A percentile compares a stretch with the other conserved stretches of the same genome.
Evolutionary conservation across 2,888 invertebrate species (phyloP).

Genomic region (Drosophila tripunctata): DNA sequence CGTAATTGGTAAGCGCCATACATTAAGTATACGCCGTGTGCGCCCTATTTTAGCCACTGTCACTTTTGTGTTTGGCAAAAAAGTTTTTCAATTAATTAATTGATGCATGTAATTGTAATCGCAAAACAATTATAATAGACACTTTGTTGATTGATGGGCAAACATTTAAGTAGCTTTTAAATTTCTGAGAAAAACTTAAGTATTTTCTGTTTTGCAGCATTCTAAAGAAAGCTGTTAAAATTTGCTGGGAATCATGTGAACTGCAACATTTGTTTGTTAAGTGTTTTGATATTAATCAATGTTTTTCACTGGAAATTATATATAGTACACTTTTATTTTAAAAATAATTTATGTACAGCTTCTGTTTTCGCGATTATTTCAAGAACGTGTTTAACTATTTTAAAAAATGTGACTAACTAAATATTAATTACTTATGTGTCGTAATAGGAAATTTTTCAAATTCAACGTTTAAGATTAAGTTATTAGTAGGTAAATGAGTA

Average conservation of each 20-base stretch:
- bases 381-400: background rate
- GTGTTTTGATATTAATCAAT: background rate
- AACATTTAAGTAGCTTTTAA: no score
- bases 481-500: no score
- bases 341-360: background rate
- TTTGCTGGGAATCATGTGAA: conserved; percentile 4
- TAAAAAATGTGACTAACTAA: background rate
- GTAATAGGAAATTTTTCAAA: background rate
- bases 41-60: background rate
- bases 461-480: background rate
- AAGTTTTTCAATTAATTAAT: conserved; percentile 50
- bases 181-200: no score
- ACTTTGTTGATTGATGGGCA: no score
- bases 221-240: no score
- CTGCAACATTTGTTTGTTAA: conserved; percentile 11
- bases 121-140: background rate
- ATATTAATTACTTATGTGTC: background rate
- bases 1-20: conserved; percentile 68
- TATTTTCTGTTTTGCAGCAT: no score
- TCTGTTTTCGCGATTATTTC: background rate
- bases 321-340: background rate
- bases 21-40: conserved; percentile 49
- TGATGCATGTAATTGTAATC: conserved; percentile 44
- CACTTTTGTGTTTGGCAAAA: background rate
- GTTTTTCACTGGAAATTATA: background rate